Base-by-base conservation (phyloP, 2,113 vertebrate species). In the Terrapene triunguis region DNA sequence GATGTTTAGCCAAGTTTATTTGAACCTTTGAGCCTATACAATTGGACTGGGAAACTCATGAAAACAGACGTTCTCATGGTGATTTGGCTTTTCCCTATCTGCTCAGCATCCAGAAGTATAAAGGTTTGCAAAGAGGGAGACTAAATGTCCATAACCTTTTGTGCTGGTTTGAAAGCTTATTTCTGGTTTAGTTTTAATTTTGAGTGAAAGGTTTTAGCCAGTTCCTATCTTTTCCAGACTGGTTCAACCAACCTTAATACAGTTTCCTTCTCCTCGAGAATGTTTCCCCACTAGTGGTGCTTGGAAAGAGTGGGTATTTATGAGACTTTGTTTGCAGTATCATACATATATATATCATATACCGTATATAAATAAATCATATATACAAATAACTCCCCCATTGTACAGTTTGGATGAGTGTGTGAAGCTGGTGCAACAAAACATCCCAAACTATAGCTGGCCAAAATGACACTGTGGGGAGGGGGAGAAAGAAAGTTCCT, bases 391-490 rank as follows among this genome's bases (percentile, higher is more conserved):
- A 48, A 48, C 10, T 74, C 57, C 11, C 35, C 44, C 38, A 32
- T 13, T 35, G 25, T 44, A 44, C 62, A 84, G 17, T 27, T 90
- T 47, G 89, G 44, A 50, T 80, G 79, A 65, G 80, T 24, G 89
- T 50, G 72, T 57, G 62, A 69, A 78, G 35, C 89, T 92, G 12
- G 54, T 91, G 85, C 44, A 93, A 81, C 29, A 74, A 5, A 65
- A 22, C 85, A 38, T 69, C 35, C 65, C 35, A n/a, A n/a, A 69
- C 7, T 93, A 84, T n/a, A 78, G 50, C 69, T 35, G n/a, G 57
- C 93, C 93, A 79, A 94, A 95, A 92, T 89, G 16, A 84, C 81
- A 57, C 48, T 84, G 48, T 9, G 55, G 57, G 29, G 57, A 88
- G 10, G 8, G 7, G 25, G 25, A 93, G 51, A 89, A 2, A 90